Evolutionary conservation across 1,140 invertebrate species (phyloP), one percentile per base, ranked within the genome.

Genomic region (Cyphomyrmex costatus): DNA sequence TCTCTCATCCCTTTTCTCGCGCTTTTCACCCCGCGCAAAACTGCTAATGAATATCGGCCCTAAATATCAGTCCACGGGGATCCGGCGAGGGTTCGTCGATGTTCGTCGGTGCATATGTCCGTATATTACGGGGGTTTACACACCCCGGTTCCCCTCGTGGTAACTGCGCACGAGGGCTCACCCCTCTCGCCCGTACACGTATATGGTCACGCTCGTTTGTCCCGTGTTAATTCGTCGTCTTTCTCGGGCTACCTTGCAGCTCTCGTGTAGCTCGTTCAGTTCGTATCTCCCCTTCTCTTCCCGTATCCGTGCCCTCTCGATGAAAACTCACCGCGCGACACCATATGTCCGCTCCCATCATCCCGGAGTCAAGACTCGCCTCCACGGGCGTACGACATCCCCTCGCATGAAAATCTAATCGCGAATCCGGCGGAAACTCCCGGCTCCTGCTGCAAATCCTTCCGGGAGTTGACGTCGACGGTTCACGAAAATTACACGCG

Each of bases 41-140:
- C 92, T 94, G 94, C 94, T 95, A 95, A 95, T 95, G 95, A 95
- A 95, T 95, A 95, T 95, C 93, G 92, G 94, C 93, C 94, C 94
- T 95, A 95, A 95, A 95, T 94, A 95, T 95, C 94, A 94, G 93
- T 93, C 94, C 94, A 71, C 89, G 90, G 94, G 94, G 94, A 95
- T 90, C 84, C 78, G 24, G 80, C 77, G 85, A 82, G 87, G 85
- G 86, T 78, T 49, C 56, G 71, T 71, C 53, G 58, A 68, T 87
- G 74, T 58, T 70, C 88, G 83, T 74, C 85, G 91, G 89, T 93
- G 93, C 94, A 95, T 95, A 94, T 94, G 93, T 93, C 92, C 91
- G 86, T 92, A 93, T 90, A 94, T 94, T 94, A 93, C 63, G 87
- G 92, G 92, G 92, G 93, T 92, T 94, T 94, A 93, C 93, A 93